Evolutionary conservation across 2,888 invertebrate species (phyloP).

Genomic region (Idaea aversata): DNA sequence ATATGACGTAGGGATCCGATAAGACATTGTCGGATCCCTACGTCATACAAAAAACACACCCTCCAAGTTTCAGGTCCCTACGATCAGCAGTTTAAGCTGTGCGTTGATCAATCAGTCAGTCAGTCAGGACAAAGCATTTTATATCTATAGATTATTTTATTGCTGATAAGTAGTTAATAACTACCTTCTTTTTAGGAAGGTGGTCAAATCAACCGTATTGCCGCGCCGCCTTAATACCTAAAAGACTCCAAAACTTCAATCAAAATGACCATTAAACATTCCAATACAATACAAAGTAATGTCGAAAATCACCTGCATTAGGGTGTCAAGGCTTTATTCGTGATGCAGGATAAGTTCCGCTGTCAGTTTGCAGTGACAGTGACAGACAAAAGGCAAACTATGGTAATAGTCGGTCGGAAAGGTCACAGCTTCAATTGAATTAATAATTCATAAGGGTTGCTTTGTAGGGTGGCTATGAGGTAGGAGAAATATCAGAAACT

Average conservation of each 20-base stretch:
- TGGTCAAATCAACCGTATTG: too few species aligned
- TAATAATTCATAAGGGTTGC: slow-evolving; percentile 1
- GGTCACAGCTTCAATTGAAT: neutral
- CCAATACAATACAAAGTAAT: neutral
- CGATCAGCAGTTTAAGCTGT: too few species aligned
- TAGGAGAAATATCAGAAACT: neutral
- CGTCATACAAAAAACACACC: too few species aligned
- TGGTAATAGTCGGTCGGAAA: neutral
- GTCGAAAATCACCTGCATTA: neutral
- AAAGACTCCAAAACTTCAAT: neutral
- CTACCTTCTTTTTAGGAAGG: too few species aligned
- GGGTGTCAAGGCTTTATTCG: neutral
- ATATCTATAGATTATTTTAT: too few species aligned
- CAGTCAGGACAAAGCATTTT: too few species aligned
- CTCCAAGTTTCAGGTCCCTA: too few species aligned
- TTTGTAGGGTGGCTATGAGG: neutral
- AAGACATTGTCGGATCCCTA: too few species aligned
- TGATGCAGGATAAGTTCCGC: neutral
- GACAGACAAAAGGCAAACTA: neutral
- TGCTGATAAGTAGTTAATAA: too few species aligned
- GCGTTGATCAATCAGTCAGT: too few species aligned
- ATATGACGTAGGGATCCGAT: too few species aligned
- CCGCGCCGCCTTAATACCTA: neutral
- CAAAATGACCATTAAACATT: neutral
- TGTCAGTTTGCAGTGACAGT: neutral